phyloP scores from a whole-genome alignment of 2,113 vertebrate genomes.

The Rana temporaria region DNA sequence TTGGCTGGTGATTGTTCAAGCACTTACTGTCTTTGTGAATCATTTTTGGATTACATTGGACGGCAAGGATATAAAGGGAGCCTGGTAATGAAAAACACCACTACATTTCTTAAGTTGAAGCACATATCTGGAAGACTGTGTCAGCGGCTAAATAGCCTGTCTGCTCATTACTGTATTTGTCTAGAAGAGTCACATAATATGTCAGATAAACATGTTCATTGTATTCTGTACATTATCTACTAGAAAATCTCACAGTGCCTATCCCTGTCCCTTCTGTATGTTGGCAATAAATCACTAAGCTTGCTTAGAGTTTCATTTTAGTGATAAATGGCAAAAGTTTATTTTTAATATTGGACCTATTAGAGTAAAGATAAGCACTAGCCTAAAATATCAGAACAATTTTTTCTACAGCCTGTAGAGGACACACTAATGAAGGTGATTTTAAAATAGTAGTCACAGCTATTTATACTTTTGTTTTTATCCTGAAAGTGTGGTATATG shows the following conservation, averaged over 20 bases:
- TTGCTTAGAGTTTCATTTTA: no score
- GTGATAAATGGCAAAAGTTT: no score
- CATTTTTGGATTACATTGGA: conserved; percentile 25
- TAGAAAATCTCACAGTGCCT: not conserved
- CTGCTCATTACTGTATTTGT: conserved; percentile 42
- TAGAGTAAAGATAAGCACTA: no score
- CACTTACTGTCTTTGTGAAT: not conserved
- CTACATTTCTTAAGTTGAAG: conserved; percentile 36
- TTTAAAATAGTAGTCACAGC: no score
- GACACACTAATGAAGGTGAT: no score
- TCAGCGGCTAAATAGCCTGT: conserved; percentile 40
- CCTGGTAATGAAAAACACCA: conserved; percentile 43
- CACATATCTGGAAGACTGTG: conserved; percentile 36
- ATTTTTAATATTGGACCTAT: no score
- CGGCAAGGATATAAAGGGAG: not conserved
- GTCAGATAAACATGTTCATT: conserved; percentile 19
- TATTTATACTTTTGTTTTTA: no score
- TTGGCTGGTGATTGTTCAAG: no score
- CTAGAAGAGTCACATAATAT: conserved; percentile 1
- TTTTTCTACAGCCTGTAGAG: no score
- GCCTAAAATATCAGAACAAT: no score
- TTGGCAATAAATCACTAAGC: not conserved
- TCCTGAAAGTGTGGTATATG: no score
- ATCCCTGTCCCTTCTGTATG: not conserved
- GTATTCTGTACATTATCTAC: conserved; percentile 4